A percentile compares a stretch with the other conserved stretches of the same genome.
phyloP scores from a whole-genome alignment of 2,888 invertebrate species.

The Xanthia icteritia region DNA sequence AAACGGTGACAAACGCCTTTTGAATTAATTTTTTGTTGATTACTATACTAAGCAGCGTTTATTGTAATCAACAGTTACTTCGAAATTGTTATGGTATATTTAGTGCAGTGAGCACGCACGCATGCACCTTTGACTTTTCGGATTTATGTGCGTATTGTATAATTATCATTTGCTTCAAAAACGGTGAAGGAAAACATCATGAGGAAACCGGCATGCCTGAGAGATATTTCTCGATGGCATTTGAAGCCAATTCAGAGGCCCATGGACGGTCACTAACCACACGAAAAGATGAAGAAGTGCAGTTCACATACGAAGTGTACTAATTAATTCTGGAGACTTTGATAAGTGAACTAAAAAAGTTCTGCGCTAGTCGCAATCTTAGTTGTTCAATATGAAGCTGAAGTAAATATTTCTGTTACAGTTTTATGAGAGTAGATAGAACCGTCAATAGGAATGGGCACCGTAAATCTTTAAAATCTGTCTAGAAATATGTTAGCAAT shows the following conservation, averaged over 20 bases:
- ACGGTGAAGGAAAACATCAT: no score
- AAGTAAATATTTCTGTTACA: background rate
- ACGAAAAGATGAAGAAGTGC: no score
- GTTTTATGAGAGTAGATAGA: background rate
- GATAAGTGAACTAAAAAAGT: background rate
- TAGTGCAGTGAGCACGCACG: no score
- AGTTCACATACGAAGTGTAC: background rate
- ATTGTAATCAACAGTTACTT: background rate
- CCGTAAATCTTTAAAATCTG: background rate
- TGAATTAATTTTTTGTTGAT: constrained; percentile 45
- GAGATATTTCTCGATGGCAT: no score
- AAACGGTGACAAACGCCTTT: constrained; percentile 43
- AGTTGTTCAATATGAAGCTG: background rate
- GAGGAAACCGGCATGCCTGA: no score
- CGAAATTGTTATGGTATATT: background rate
- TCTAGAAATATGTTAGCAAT: no score
- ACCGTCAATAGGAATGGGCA: no score
- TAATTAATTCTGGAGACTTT: background rate
- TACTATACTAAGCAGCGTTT: constrained; percentile 22
- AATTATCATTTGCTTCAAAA: no score
- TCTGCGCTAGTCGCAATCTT: background rate
- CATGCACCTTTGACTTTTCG: no score
- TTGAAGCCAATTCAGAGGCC: no score
- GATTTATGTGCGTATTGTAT: no score
- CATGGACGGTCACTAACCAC: no score